Evolutionary conservation across 2,888 invertebrate genomes (phyloP), one percentile per base, ranked within the genome.

Genomic region (Hirtodrosophila trivittata): DNA sequence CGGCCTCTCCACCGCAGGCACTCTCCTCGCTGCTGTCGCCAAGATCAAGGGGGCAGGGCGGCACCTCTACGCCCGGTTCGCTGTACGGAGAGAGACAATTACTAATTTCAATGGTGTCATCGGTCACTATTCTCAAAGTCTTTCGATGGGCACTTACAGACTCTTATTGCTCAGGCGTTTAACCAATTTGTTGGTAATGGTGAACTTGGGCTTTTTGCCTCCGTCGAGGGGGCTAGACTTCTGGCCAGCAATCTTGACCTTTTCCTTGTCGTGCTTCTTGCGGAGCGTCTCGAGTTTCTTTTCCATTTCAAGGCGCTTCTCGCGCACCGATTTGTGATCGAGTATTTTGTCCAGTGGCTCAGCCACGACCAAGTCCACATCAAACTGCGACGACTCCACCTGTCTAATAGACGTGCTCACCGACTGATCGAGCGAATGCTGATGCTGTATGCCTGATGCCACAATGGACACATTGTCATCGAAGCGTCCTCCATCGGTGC

Each of bases 211-310:
- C 82, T 92, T 93, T 71, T 93, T 93, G 18, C 93, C 93, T 3
- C 93, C 93, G 26, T 92, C 92, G 16, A 88, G 47, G 7, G 91
- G 91, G 72, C 94, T 94, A 0, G 93, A 90, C 56, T 93, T 92
- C 75, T 93, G 93, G 25, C 92, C 91, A 0, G 92, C 91, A 0
- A 93, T 91, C 56, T 94, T 93, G 35, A 92, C 87, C 85, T 93
- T 93, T 80, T 95, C 95, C 90, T 96, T 96, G 75, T 96, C 96
- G 85, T 95, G 95, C 80, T 96, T 97, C 87, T 96, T 94, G 50
- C 95, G 92, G 57, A 98, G 88, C 21, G 94, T 92, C 78, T 97
- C 97, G 54, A 98, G 90, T 88, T 98, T 97, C 88, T 97, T 96
- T 52, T 97, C 96, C 72, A 97, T 91, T 89, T 98, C 97, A 0